phyloP scores from a whole-genome alignment of 2,797 vertebrate genomes.

The Arremon aurantiirostris region DNA sequence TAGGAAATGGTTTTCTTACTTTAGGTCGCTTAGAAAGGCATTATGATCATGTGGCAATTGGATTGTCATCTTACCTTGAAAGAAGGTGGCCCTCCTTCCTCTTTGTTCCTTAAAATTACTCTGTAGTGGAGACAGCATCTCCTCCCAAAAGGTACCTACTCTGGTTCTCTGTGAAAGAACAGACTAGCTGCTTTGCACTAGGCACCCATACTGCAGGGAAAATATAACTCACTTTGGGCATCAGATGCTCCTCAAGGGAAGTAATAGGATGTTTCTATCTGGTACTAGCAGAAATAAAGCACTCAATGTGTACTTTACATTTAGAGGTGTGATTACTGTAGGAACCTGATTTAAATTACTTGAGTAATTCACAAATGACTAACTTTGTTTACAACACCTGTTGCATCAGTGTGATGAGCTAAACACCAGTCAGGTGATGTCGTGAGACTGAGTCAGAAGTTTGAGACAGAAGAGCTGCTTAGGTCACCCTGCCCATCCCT shows the following conservation, averaged over 20 bases:
- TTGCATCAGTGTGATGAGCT: conserved; percentile 34
- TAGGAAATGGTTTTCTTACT: background rate
- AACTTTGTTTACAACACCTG: conserved; percentile 24
- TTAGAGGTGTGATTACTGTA: background rate
- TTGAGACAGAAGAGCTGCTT: background rate
- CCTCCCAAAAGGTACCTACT: background rate
- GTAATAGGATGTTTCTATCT: background rate
- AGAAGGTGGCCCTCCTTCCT: background rate
- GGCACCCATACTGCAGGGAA: background rate
- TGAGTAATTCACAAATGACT: background rate
- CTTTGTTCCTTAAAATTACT: background rate
- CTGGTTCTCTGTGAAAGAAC: background rate
- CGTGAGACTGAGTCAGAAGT: background rate
- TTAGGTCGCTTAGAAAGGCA: background rate
- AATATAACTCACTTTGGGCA: background rate
- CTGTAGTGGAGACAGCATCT: background rate
- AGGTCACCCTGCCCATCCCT: background rate
- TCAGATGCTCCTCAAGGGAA: background rate
- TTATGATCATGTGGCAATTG: background rate
- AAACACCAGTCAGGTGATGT: conserved; percentile 18
- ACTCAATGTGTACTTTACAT: background rate
- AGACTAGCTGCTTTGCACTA: background rate
- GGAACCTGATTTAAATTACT: background rate
- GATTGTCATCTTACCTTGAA: background rate
- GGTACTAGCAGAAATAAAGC: background rate